Percentiles rank a stretch among this genome's conserved stretches.
Conservation (phyloP, 2,888 invertebrate species). For the Mechanitis messenoides region DNA sequence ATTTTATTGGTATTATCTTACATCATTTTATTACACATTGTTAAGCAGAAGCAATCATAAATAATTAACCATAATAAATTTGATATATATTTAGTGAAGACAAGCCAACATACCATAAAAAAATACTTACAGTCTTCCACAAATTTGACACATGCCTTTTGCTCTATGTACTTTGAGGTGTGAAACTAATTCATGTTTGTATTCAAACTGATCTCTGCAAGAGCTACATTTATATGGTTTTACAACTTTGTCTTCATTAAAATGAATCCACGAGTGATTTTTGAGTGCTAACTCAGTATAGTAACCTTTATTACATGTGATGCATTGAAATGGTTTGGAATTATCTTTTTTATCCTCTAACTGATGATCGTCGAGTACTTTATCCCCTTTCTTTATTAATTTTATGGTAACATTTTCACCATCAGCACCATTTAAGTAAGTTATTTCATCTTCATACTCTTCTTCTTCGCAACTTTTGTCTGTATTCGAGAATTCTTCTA, state of each 20-base stretch:
- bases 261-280: constrained; percentile 79
- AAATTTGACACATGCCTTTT: constrained; percentile 79
- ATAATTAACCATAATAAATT: too few species aligned
- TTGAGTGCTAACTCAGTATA: constrained; percentile 76
- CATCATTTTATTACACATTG: too few species aligned
- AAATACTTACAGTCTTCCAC: constrained; percentile 80
- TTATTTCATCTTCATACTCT: constrained; percentile 45
- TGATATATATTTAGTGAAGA: too few species aligned
- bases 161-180: constrained; percentile 80
- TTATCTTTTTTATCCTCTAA: constrained; percentile 31
- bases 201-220: constrained; percentile 78
- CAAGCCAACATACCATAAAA: too few species aligned
- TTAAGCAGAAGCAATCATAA: too few species aligned
- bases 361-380: constrained; percentile 7
- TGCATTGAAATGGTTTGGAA: constrained; percentile 73
- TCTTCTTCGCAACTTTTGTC: constrained; percentile 31
- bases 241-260: constrained; percentile 43
- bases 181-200: constrained; percentile 78
- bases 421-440: constrained; percentile 38
- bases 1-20: too few species aligned
- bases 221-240: constrained; percentile 70
- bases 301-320: constrained; percentile 74
- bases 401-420: constrained; percentile 51
- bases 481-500: constrained; percentile 37
- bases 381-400: constrained; percentile 47